Evolutionary conservation across 2,797 vertebrate species (phyloP).

Genomic region (Sebastes goodei): DNA sequence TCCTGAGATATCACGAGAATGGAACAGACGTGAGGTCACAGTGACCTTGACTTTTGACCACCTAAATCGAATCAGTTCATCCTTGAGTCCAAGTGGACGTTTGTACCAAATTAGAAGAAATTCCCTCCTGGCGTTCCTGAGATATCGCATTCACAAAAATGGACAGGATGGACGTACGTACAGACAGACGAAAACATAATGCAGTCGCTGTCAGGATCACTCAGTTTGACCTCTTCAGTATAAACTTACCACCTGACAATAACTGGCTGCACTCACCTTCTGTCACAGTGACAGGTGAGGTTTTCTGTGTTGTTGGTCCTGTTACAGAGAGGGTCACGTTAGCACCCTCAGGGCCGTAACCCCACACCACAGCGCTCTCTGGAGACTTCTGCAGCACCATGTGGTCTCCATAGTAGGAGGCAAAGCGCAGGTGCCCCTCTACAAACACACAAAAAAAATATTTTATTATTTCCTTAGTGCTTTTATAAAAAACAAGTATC

Average conservation of each 20-base stretch:
- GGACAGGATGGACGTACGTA: no score
- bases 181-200: no score
- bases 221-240: background rate
- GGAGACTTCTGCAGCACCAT: conserved; percentile 93
- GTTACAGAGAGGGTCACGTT: conserved; percentile 75
- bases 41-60: no score
- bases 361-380: conserved; percentile 87
- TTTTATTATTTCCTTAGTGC: background rate
- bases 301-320: conserved; percentile 45
- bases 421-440: conserved; percentile 78
- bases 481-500: background rate
- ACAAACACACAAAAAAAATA: background rate
- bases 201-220: background rate
- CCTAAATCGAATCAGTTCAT: no score
- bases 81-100: no score
- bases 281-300: conserved; percentile 29
- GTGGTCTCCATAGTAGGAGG: conserved; percentile 87
- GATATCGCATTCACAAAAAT: no score
- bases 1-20: no score
- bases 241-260: background rate
- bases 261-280: conserved; percentile 57
- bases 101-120: no score
- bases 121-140: no score
- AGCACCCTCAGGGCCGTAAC: conserved; percentile 75
- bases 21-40: no score